These are phyloP conservation scores for Ganaspis sp. DNA, from an alignment of 1,140 invertebrate genomes.

Conservation along the genomic window DNA sequence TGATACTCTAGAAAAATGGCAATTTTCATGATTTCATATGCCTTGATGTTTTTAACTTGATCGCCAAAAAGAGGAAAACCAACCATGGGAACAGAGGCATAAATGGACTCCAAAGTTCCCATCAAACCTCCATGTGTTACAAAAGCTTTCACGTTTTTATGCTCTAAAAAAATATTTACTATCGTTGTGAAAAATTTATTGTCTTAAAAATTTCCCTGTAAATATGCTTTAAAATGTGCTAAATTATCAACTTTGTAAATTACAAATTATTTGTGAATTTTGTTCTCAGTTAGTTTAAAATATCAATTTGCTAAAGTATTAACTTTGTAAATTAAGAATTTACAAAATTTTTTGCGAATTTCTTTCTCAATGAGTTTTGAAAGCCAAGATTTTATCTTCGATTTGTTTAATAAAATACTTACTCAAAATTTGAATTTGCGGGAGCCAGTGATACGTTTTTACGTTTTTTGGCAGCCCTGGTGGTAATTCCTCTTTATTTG, in stretches of 20 bases:
- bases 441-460: constrained; percentile 80
- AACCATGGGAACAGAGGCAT: constrained; percentile 84
- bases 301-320: too few species aligned
- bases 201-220: background rate
- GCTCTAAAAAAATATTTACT: constrained; percentile 73
- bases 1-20: constrained; percentile 61
- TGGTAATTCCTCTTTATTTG: constrained; percentile 58
- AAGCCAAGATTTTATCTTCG: too few species aligned
- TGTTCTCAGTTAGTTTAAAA: too few species aligned
- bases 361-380: too few species aligned
- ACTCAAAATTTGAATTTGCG: constrained; percentile 77
- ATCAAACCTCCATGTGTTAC: constrained; percentile 84
- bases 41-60: constrained; percentile 77
- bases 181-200: background rate
- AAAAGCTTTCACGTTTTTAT: constrained; percentile 82
- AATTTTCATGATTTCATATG: constrained; percentile 46
- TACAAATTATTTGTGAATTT: too few species aligned
- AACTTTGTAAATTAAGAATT: too few species aligned
- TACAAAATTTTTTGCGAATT: too few species aligned
- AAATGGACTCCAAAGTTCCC: constrained; percentile 83
- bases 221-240: background rate
- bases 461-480: constrained; percentile 79
- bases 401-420: constrained; percentile 35
- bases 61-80: constrained; percentile 83
- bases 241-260: background rate